Conservation (phyloP, 2,797 vertebrate species). For the Anguilla obscura region DNA sequence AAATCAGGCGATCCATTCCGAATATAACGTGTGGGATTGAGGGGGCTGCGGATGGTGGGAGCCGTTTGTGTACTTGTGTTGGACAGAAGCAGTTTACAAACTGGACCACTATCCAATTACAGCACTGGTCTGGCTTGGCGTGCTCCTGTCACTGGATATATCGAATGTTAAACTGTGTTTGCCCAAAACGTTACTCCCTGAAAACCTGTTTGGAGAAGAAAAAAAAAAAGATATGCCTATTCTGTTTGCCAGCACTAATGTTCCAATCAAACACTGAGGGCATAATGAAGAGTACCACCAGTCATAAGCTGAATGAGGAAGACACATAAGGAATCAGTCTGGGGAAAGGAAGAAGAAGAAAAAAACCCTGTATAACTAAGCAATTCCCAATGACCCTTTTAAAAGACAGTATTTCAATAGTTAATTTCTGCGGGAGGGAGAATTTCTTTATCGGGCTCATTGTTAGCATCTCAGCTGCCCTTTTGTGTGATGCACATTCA, state of each 20-base stretch:
- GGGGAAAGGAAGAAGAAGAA: not conserved
- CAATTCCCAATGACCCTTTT: constrained; percentile 24
- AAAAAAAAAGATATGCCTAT: not conserved
- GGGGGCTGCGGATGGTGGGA: not conserved
- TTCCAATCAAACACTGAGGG: not conserved
- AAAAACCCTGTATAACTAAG: constrained; percentile 12
- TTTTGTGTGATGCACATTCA: constrained; percentile 7
- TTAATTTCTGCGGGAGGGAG: not conserved
- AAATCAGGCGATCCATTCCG: not conserved
- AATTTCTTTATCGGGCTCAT: not conserved
- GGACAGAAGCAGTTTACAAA: not conserved
- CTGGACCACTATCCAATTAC: not conserved
- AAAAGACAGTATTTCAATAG: constrained; percentile 19
- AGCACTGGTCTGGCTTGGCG: not conserved
- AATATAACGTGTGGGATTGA: not conserved
- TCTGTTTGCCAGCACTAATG: not conserved
- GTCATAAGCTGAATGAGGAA: not conserved
- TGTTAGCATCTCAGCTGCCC: constrained; percentile 2
- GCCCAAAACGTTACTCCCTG: not conserved
- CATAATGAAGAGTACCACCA: not conserved
- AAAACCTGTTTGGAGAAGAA: not conserved
- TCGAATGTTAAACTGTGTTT: not conserved
- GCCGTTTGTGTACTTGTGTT: not conserved
- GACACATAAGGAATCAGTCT: not conserved
- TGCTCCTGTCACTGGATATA: not conserved